Base-by-base conservation (phyloP, 2,888 invertebrate genomes). In the Eupithecia subumbrata region DNA sequence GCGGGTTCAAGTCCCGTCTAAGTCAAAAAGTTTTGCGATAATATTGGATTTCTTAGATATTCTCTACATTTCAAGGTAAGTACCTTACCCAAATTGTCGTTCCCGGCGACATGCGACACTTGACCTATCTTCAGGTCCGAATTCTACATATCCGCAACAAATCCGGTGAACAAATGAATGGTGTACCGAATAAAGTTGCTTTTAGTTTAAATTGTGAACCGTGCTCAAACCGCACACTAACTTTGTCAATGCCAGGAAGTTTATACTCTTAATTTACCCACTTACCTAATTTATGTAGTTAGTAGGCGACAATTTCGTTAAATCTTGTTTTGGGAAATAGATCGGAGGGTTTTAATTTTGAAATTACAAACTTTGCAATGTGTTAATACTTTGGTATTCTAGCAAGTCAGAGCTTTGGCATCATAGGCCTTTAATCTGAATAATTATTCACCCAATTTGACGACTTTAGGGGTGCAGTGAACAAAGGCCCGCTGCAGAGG, bases 221-320 rank as follows among this genome's bases (percentile, higher is more conserved):
- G 37, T 30, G 40, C 43, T 76, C 3, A 45, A 45, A 64, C 71
- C 63, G 25, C 75, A 70, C 45, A 45, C 60, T 68, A 73, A 76
- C 68, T 71, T 76, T 68, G 48, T 37, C 68, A 67, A 73, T 71
- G 60, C n/a, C 64, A 67, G 37, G 34, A 75, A 76, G 72, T 76
- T 73, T 56, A 56, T 66, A 72, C 69, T 30, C 66, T 56, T 76
- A 70, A 72, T 72, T 72, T 45, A 73, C 43, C 22, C 66, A 66
- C 69, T 72, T 45, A 52, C 37, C 18, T 66, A 7, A 40, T 66
- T 66, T 37, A 66, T 37, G 37, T 67, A 40, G 18, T 9, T 40
- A 22, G 56, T 16, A 5, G 8, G 60, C 16, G 16, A 71, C 22
- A 25, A 71, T 71, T 64, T 22, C 18, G 67, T 18, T 67, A 40